These are phyloP conservation scores for Meles meles DNA, from an alignment of 2,113 vertebrate species.

Conservation along the genomic window DNA sequence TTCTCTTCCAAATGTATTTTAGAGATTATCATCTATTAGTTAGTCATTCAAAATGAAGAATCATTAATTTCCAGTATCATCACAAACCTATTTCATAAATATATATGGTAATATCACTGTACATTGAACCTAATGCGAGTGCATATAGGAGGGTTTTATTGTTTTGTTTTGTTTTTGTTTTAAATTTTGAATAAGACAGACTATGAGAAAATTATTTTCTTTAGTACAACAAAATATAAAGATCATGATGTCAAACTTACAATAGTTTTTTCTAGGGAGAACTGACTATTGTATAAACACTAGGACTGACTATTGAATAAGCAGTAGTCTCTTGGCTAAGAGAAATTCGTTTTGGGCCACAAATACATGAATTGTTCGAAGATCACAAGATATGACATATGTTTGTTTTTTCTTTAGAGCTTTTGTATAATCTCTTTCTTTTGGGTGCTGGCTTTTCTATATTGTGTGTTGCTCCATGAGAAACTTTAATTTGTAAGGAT, in stretches of 20 bases:
- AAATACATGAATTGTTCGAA: slow-evolving; percentile 10
- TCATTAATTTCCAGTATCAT: not conserved
- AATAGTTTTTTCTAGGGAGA: not conserved
- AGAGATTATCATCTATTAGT: not conserved
- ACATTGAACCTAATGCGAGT: not conserved
- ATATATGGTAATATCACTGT: not conserved
- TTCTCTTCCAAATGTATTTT: not conserved
- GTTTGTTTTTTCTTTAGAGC: not conserved
- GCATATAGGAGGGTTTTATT: not conserved
- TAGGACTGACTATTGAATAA: not conserved
- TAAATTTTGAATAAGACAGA: slow-evolving; percentile 31
- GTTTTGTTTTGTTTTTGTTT: not conserved
- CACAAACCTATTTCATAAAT: not conserved
- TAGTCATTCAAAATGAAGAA: not conserved
- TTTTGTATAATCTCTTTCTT: not conserved
- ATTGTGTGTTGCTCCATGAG: not conserved
- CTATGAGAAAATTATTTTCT: not conserved
- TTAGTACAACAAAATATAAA: not conserved
- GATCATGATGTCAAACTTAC: not conserved
- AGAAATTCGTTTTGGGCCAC: not conserved
- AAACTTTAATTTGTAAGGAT: not conserved
- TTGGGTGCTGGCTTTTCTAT: not conserved
- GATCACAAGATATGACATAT: not conserved
- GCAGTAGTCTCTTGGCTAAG: not conserved
- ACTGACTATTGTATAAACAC: not conserved